These are phyloP conservation scores for Cirrhinus molitorella DNA, from an alignment of 2,797 vertebrate species.

Conservation along the genomic window DNA sequence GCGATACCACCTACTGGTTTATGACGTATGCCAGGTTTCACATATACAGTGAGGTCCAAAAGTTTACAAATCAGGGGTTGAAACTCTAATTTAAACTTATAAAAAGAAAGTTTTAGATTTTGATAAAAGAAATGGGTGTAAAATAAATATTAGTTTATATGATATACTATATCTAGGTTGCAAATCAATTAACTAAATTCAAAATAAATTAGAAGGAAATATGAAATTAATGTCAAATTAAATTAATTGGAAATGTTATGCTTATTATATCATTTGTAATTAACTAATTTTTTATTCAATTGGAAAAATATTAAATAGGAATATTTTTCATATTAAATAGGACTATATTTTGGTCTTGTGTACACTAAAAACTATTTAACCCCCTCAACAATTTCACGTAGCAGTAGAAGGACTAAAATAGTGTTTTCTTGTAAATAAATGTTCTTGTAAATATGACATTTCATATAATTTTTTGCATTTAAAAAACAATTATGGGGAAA, in stretches of 20 bases:
- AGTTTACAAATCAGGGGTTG: background rate
- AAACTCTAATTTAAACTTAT: background rate
- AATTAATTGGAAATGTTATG: background rate
- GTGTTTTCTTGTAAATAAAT: background rate
- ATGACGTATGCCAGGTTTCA: background rate
- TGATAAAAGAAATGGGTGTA: background rate
- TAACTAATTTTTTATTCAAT: background rate
- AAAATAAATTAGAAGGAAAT: background rate
- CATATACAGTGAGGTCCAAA: too few relatives aligned
- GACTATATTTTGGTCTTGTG: background rate
- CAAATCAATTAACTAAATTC: background rate
- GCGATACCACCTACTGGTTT: background rate
- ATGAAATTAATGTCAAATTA: background rate
- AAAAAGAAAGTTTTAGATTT: background rate
- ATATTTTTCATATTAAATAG: background rate
- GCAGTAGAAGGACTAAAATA: background rate
- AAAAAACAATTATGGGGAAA: background rate
- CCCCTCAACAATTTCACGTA: too few relatives aligned
- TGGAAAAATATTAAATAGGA: background rate
- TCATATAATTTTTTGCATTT: too few relatives aligned
- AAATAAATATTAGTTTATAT: background rate
- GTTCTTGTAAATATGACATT: too few relatives aligned
- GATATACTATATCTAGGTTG: background rate
- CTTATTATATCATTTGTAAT: background rate
- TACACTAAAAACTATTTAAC: too few relatives aligned